Conservation (phyloP, 2,113 vertebrate species). For the Gorsachius goisagi region DNA sequence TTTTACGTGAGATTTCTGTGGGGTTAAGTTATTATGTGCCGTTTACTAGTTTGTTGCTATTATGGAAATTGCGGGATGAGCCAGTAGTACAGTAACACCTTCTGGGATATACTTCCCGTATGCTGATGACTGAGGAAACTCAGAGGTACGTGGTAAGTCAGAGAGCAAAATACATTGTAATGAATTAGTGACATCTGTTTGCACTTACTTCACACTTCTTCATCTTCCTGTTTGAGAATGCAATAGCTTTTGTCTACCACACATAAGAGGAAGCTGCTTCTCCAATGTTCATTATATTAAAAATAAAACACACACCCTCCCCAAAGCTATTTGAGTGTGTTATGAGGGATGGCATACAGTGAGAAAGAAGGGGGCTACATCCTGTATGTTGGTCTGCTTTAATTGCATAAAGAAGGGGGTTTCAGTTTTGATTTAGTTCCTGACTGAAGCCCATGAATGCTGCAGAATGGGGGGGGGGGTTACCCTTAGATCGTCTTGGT, state of each 20-base stretch:
- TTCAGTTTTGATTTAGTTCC: background rate
- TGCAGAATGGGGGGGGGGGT: background rate
- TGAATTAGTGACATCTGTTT: constrained; percentile 11
- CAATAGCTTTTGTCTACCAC: background rate
- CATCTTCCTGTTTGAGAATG: background rate
- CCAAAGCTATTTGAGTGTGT: background rate
- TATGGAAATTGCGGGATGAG: background rate
- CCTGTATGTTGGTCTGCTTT: background rate
- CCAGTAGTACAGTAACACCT: background rate
- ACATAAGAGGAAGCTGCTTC: background rate
- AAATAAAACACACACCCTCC: background rate
- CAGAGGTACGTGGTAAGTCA: background rate
- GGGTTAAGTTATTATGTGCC: background rate
- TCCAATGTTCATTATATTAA: background rate
- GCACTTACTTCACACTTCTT: background rate
- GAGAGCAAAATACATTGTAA: background rate
- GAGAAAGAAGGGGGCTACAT: background rate
- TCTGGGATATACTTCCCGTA: background rate
- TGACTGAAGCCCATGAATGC: background rate
- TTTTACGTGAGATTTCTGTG: background rate
- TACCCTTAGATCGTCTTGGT: background rate
- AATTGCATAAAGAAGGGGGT: background rate
- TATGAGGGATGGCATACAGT: background rate
- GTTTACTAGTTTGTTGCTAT: background rate
- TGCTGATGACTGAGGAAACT: background rate